A percentile compares a stretch with the other conserved stretches of the same genome.
Evolutionary conservation across 2,113 vertebrate genomes (phyloP).

Genomic region (Thinocorus orbignyianus): DNA sequence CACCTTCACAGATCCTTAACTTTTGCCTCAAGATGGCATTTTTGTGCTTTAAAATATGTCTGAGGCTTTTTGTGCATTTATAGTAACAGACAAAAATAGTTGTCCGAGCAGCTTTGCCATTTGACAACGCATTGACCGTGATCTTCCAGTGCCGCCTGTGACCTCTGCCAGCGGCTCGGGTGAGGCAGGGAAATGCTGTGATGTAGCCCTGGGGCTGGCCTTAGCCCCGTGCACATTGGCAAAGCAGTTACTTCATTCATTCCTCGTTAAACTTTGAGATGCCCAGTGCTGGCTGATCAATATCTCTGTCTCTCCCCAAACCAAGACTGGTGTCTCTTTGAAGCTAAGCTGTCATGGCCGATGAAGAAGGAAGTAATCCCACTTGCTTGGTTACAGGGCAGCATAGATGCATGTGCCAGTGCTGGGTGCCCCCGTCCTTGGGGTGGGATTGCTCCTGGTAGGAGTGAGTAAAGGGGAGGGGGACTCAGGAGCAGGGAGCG

Average conservation of each 20-base stretch:
- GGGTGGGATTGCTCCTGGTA: not conserved
- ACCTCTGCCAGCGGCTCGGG: not conserved
- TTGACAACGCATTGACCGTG: rapidly evolving
- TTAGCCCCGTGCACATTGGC: rapidly evolving
- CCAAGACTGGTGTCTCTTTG: not conserved
- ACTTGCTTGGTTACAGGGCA: rapidly evolving
- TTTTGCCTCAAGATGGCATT: constrained; percentile 55
- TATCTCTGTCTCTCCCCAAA: not conserved
- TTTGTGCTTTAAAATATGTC: not conserved
- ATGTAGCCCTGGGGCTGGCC: not conserved
- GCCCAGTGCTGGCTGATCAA: not conserved
- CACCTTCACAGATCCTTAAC: not conserved
- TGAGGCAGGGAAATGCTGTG: not conserved
- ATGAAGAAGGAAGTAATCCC: not conserved
- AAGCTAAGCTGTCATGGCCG: rapidly evolving
- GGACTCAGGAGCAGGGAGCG: not conserved
- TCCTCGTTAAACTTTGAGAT: not conserved
- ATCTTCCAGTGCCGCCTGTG: not conserved
- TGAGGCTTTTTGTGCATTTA: not conserved
- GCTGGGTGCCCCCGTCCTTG: not conserved
- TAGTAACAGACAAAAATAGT: rapidly evolving
- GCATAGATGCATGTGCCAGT: not conserved
- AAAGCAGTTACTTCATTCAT: not conserved
- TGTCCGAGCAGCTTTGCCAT: not conserved
- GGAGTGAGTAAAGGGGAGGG: not conserved